phyloP scores from a whole-genome alignment of 2,888 invertebrate genomes.

The Cylloceria caligata region DNA sequence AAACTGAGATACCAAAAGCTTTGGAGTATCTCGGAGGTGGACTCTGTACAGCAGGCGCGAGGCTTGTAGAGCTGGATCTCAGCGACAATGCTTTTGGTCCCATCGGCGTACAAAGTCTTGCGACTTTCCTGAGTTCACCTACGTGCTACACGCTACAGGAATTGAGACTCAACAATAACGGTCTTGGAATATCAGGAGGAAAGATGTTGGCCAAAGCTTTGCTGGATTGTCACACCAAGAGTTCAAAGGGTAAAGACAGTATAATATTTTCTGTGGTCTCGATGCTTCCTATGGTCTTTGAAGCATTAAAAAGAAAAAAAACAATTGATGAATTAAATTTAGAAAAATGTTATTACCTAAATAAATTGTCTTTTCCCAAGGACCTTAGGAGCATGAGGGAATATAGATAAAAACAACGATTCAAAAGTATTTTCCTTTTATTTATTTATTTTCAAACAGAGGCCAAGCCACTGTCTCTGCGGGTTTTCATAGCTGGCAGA shows the following conservation, averaged over 20 bases:
- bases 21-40: conserved; percentile 92
- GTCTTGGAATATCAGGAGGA: conserved; percentile 96
- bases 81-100: conserved; percentile 99
- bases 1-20: conserved; percentile 97
- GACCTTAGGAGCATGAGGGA: too few species aligned
- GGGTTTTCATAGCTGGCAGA: conserved; percentile 95
- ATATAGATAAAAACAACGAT: not conserved
- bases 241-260: conserved; percentile 84
- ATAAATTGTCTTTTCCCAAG: too few species aligned
- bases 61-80: conserved; percentile 93
- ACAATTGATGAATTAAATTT: too few species aligned
- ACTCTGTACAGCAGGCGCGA: conserved; percentile 92
- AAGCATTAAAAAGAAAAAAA: not conserved
- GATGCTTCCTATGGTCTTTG: not conserved
- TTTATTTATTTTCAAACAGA: conserved; percentile 56
- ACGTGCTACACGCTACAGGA: conserved; percentile 94
- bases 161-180: conserved; percentile 96
- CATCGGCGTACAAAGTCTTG: conserved; percentile 95
- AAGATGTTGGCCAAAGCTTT: conserved; percentile 92
- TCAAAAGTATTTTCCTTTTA: not conserved
- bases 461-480: conserved; percentile 89
- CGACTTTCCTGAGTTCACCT: conserved; percentile 92
- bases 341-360: too few species aligned
- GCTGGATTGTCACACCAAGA: conserved; percentile 88
- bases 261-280: not conserved